Conservation (phyloP, 1,140 invertebrate species). For the Drosophila leontia region DNA sequence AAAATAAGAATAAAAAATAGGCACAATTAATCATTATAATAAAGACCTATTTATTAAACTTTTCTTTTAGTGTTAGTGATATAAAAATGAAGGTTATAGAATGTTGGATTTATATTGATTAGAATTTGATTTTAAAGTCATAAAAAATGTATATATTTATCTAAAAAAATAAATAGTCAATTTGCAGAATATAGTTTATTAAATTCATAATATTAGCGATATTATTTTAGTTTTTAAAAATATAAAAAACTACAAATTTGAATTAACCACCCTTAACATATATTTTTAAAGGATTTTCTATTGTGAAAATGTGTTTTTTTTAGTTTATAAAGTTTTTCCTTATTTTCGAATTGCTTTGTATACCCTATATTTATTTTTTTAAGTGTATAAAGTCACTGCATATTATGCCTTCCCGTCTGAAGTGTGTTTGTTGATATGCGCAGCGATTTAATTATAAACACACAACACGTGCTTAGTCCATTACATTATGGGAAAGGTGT, state of each 20-base stretch:
- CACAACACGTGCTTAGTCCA: conserved; percentile 70
- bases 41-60: not conserved
- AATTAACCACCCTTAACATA: not conserved
- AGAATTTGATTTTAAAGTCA: not conserved
- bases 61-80: not conserved
- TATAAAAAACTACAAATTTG: not conserved
- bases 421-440: conserved; percentile 56
- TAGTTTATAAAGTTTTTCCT: not conserved
- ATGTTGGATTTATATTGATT: not conserved
- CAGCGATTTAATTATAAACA: conserved; percentile 80
- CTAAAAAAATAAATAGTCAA: not conserved
- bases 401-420: conserved; percentile 33
- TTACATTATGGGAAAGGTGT: conserved; percentile 59
- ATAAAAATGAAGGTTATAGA: not conserved
- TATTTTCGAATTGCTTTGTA: no score
- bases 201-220: not conserved
- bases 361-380: not conserved
- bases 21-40: not conserved
- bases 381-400: not conserved
- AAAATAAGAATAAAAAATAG: conserved; percentile 1
- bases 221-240: not conserved
- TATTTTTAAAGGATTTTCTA: not conserved
- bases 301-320: not conserved
- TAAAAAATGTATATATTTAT: not conserved
- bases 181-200: not conserved